Evolutionary conservation across 2,113 vertebrate genomes (phyloP), one percentile per base, ranked within the genome.

Genomic region (Rallus limicola): DNA sequence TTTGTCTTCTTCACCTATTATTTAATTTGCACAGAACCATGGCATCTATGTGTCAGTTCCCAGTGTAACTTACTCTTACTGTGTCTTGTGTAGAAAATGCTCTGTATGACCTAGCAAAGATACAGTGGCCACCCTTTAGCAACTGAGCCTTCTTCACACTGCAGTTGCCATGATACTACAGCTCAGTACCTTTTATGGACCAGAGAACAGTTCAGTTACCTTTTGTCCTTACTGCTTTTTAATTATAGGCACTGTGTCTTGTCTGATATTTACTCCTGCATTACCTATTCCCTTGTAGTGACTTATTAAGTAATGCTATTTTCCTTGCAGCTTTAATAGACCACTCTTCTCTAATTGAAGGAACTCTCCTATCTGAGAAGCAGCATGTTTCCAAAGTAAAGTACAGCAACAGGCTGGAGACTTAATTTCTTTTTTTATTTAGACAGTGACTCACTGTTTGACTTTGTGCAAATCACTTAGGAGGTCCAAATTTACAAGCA

Each of bases 371-470:
- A 12, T 60, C 75, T 72, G 34, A 87, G 53, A 87, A 87, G 18
- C 62, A 85, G 69, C 48, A 20, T 44, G 56, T 91, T 84, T 75
- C 74, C 42, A 65, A 75, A 92, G 56, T 55, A 67, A 75, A 92
- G 56, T 55, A 67, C 44, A 71, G 59, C 3, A 2, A 82, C 38
- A 89, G 44, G 58, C 29, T 65, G 67, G 36, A 94, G 46, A 87
- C 55, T 44, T 79, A 62, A 91, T 87, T 87, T 93, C 12, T 72
- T 87, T 52, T 88, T 75, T 50, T 80, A 36, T 85, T 93, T 89
- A 85, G 53, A 65, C 38, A 72, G 78, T 76, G 48, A 74, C 9
- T 95, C 53, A 36, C 31, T 60, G 53, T 91, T 95, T 92, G 74
- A 79, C 33, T 95, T 89, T 14, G 40, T 42, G 15, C 62, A 91